Evolutionary conservation across 2,797 vertebrate genomes (phyloP), one percentile per base, ranked within the genome.

Genomic region (Pipistrellus nathusii): DNA sequence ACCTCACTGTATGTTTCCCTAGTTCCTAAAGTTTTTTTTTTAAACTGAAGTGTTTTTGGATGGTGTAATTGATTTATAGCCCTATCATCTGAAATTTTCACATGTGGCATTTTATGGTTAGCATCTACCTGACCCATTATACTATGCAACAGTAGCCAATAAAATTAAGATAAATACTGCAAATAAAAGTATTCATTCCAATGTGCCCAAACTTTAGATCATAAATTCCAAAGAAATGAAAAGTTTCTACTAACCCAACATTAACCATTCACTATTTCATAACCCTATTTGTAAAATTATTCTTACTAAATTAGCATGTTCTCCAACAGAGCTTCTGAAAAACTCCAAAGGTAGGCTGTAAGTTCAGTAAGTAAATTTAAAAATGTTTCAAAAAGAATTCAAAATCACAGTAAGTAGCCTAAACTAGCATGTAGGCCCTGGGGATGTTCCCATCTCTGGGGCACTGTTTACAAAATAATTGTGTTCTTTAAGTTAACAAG

Each of bases 351-450:
- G 83, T 66, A 51, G 85, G 15, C 64, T 93, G 0, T 53, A 62
- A 62, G 3, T 84, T 90, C 57, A 89, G n/a, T 62, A 62, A 77
- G 64, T 44, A 32, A 93, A 83, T 89, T 78, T 89, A 25, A 93
- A 94, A 86, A 80, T 51, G 35, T 88, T 94, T 85, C 88, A 71
- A 32, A 94, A 95, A 92, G 30, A 87, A 87, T 32, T 90, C 46
- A 90, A 87, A 92, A 87, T n/a, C 32, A 84, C 46, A 90, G 51
- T 71, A 75, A 93, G 57, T 32, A 30, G n/a, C 57, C 35, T 89
- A 83, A 91, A 51, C 18, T 35, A 73, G 48, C 32, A 83, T 48
- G 10, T 73, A 48, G 62, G 66, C 21, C 11, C 41, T 66, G 14
- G 27, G 17, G n/a, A 93, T 92, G 15, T 53, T 77, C 53, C 75